phyloP scores from a whole-genome alignment of 1,140 invertebrate genomes.

The Brachionus rubens region DNA sequence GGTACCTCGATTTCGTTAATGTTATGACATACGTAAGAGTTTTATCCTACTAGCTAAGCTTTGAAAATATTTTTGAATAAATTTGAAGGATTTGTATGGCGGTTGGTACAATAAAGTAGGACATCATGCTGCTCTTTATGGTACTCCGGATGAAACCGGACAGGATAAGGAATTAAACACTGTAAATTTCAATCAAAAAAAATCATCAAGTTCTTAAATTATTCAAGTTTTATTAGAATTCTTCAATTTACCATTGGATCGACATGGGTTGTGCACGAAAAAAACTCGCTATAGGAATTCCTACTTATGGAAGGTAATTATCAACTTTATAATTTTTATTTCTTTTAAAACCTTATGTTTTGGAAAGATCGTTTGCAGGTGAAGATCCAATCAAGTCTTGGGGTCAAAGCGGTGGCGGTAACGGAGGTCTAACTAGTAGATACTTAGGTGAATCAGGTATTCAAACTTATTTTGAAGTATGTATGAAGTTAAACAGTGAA shows the following conservation, averaged over 20 bases:
- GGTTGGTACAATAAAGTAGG: slow-evolving; percentile 46
- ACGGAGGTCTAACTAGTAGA: not conserved
- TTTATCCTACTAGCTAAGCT: not conserved
- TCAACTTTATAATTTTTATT: too few species aligned
- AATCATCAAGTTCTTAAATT: too few species aligned
- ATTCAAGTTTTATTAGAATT: too few species aligned
- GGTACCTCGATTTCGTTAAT: slow-evolving; percentile 45
- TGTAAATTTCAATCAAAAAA: too few species aligned
- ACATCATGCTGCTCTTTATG: slow-evolving; percentile 43
- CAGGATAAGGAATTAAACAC: slow-evolving; percentile 45
- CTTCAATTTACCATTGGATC: slow-evolving; percentile 43
- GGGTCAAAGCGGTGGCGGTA: slow-evolving; percentile 37
- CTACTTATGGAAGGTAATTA: slow-evolving; percentile 34
- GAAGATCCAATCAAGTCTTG: slow-evolving; percentile 35
- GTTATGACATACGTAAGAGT: slow-evolving; percentile 46
- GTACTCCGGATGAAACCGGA: slow-evolving; percentile 21
- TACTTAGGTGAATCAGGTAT: slow-evolving; percentile 46
- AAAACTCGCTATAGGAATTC: slow-evolving; percentile 34
- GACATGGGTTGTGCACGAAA: slow-evolving; percentile 30
- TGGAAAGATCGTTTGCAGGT: not conserved
- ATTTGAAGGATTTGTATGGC: slow-evolving; percentile 46
- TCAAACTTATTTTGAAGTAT: slow-evolving; percentile 42
- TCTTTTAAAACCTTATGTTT: not conserved
- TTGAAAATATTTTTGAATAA: not conserved
- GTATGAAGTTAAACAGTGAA: slow-evolving; percentile 38